Conservation (phyloP, 1,140 invertebrate species). For the Tetramorium parvispinum region DNA sequence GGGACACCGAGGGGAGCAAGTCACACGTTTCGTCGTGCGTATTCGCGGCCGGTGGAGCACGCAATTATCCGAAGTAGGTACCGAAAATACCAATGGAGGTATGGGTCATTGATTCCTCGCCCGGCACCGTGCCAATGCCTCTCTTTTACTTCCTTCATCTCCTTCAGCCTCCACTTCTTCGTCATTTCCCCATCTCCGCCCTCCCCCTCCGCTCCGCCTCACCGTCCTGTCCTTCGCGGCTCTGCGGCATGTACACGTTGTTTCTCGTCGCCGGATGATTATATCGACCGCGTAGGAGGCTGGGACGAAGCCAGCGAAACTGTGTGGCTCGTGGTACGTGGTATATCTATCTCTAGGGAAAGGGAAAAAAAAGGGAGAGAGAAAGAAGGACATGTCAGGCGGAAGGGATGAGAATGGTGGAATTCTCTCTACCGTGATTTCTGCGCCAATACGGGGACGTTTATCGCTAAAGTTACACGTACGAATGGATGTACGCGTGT, state of each 20-base stretch:
- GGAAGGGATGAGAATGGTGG: slow-evolving; percentile 33
- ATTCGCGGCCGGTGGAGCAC: slow-evolving; percentile 26
- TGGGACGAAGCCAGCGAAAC: slow-evolving; percentile 80
- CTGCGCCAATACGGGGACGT: slow-evolving; percentile 31
- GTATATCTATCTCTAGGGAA: slow-evolving; percentile 46
- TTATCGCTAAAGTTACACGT: slow-evolving; percentile 45
- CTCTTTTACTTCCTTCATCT: slow-evolving; percentile 53
- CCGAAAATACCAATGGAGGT: slow-evolving; percentile 78
- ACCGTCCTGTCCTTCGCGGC: slow-evolving; percentile 13
- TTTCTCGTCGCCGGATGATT: slow-evolving; percentile 79
- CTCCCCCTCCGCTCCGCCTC: neutral
- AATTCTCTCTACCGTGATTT: slow-evolving; percentile 32
- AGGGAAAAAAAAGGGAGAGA: slow-evolving; percentile 40
- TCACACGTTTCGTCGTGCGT: slow-evolving; percentile 51
- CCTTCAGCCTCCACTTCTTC: slow-evolving; percentile 62
- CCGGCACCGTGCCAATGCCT: slow-evolving; percentile 80
- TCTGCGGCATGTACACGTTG: slow-evolving; percentile 60
- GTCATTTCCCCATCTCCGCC: slow-evolving; percentile 49
- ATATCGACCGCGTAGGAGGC: slow-evolving; percentile 83
- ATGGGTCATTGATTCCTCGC: slow-evolving; percentile 82
- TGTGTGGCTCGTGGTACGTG: slow-evolving; percentile 55
- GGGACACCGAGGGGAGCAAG: neutral
- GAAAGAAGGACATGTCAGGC: slow-evolving; percentile 9
- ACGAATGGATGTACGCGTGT: slow-evolving; percentile 21
- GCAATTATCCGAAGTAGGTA: slow-evolving; percentile 68